phyloP scores from a whole-genome alignment of 2,888 invertebrate genomes.

The Meta bourneti region DNA sequence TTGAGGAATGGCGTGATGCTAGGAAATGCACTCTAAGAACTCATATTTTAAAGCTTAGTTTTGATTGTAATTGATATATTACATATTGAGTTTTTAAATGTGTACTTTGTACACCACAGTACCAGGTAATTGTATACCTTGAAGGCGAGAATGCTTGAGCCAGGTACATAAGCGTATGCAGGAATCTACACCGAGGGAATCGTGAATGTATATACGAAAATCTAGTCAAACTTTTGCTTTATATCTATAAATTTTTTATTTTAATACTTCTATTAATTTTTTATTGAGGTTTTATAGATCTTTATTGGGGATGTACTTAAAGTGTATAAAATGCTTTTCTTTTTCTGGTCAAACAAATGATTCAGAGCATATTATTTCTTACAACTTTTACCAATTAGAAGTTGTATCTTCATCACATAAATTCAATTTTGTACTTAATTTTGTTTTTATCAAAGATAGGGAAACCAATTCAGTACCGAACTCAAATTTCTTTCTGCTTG shows the following conservation, averaged over 20 bases:
- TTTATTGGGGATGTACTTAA: not conserved
- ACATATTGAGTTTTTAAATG: conserved; percentile 3
- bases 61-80: conserved; percentile 2
- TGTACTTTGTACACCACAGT: conserved; percentile 18
- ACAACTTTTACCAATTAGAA: no score
- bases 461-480: no score
- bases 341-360: no score
- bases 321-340: no score
- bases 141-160: not conserved
- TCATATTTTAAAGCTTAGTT: conserved; percentile 10
- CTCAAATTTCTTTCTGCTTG: no score
- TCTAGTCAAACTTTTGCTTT: conserved; percentile 27
- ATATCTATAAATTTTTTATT: not conserved
- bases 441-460: no score
- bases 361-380: no score
- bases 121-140: not conserved
- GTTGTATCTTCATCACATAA: no score
- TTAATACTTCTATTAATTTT: not conserved
- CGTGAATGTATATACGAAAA: not conserved
- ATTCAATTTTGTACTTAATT: no score
- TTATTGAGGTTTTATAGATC: not conserved
- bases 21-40: not conserved
- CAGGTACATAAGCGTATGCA: not conserved
- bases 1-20: not conserved
- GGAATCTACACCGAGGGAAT: not conserved